These are phyloP conservation scores for Trachops cirrhosus DNA, from an alignment of 2,797 vertebrate species.

Conservation along the genomic window DNA sequence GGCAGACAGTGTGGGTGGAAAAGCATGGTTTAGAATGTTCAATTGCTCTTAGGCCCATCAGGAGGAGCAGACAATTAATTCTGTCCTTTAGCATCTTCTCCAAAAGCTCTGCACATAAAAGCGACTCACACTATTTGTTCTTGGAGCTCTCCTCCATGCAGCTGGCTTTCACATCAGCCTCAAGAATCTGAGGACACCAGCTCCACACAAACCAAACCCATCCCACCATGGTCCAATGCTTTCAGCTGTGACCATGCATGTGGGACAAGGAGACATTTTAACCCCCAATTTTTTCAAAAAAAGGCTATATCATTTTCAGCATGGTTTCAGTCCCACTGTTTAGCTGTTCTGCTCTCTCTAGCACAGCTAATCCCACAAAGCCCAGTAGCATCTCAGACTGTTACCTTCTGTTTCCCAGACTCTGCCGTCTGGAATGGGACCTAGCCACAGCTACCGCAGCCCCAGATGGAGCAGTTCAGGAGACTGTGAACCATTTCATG, in stretches of 20 bases:
- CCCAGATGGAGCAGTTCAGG: background rate
- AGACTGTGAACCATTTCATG: background rate
- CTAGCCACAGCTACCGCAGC: background rate
- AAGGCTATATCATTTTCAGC: background rate
- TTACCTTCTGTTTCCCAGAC: background rate
- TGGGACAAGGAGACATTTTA: background rate
- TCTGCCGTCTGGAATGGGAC: background rate
- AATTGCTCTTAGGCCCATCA: background rate
- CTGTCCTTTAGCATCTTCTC: background rate
- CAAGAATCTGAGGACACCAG: background rate
- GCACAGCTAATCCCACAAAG: background rate
- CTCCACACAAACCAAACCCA: background rate
- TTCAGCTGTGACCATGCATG: background rate
- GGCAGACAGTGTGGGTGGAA: background rate
- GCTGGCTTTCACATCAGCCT: background rate
- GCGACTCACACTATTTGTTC: background rate
- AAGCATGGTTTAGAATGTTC: background rate
- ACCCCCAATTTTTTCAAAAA: background rate
- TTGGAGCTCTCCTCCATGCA: background rate
- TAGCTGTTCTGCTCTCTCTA: background rate
- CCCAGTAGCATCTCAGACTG: conserved; percentile 21
- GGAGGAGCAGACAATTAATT: background rate
- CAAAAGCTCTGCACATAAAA: background rate
- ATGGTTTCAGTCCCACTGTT: background rate
- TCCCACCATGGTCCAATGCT: background rate